Base-by-base conservation (phyloP, 1,140 invertebrate genomes). In the Cydia fagiglandana region DNA sequence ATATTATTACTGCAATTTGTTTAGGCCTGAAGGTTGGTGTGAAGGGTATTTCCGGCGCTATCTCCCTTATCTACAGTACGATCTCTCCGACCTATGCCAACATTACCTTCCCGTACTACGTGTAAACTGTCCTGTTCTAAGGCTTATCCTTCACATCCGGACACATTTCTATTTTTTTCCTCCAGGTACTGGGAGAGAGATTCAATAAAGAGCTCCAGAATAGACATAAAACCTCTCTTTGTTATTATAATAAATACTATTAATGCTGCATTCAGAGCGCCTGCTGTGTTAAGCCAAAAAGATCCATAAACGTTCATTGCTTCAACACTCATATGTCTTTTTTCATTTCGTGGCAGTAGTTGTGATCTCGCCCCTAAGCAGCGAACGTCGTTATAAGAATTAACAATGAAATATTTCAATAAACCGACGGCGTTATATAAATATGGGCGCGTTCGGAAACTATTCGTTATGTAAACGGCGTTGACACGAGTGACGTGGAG, bases 401-500 rank as follows among this genome's bases (percentile, higher is more conserved):
- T 90, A 92, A 92, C 88, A 89, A 90, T 91, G 88, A 92, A 92
- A 90, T 91, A 91, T 90, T 90, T 91, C 88, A 91, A 92, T 92
- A 89, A 91, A 87, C 86, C 83, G 83, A 81, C 81, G 83, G 81
- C 83, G 83, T 82, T 89, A 84, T 84, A 87, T 91, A 92, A 92
- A 91, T 89, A 91, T 83, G 82, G 83, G 84, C 84, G 81, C 78
- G 80, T 86, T 83, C 81, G 86, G 79, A 87, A 90, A 90, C 84
- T 90, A 91, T 91, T 90, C 83, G 88, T 87, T 88, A 84, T 87
- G 87, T 89, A 91, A 91, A 91, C 84, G 90, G 53, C 80, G 85
- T 81, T 87, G 87, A 88, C 87, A 86, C 80, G 78, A 82, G 81
- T 88, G 87, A 87, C 84, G 83, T 85, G 83, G 83, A 88, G 86